Percentiles rank a stretch among this genome's conserved stretches.
Conservation (phyloP, 2,113 vertebrate species). For the Oenanthe melanoleuca region DNA sequence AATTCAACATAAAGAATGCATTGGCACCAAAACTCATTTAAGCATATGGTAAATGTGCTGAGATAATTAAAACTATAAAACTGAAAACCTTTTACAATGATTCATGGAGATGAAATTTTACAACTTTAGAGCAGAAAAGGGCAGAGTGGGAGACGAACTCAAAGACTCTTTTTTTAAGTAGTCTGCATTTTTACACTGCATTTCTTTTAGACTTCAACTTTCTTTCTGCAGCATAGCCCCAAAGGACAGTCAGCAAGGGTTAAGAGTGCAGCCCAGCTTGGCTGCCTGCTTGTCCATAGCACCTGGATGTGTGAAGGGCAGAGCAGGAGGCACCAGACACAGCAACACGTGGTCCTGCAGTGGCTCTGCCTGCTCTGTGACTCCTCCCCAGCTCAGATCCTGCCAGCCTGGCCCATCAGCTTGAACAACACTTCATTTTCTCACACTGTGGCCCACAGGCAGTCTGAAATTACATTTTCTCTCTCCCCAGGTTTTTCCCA, state of each 20-base stretch:
- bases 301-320: background rate
- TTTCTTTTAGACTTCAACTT: background rate
- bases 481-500: slow-evolving; percentile 18
- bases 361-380: background rate
- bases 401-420: background rate
- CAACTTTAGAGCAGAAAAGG: background rate
- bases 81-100: slow-evolving; percentile 48
- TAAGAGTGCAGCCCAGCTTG: background rate
- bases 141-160: background rate
- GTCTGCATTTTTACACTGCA: background rate
- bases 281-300: background rate
- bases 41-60: slow-evolving; percentile 55
- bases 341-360: background rate
- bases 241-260: background rate
- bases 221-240: background rate
- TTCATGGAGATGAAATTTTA: slow-evolving; percentile 28
- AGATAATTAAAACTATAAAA: slow-evolving; percentile 69
- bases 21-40: slow-evolving; percentile 25
- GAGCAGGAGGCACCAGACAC: background rate
- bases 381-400: background rate
- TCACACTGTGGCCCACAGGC: background rate
- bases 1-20: slow-evolving; percentile 50
- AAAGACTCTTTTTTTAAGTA: background rate
- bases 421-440: background rate
- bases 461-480: slow-evolving; percentile 20